Conservation (phyloP, 2,113 vertebrate genomes). For the Gasterosteus aculeatus region DNA sequence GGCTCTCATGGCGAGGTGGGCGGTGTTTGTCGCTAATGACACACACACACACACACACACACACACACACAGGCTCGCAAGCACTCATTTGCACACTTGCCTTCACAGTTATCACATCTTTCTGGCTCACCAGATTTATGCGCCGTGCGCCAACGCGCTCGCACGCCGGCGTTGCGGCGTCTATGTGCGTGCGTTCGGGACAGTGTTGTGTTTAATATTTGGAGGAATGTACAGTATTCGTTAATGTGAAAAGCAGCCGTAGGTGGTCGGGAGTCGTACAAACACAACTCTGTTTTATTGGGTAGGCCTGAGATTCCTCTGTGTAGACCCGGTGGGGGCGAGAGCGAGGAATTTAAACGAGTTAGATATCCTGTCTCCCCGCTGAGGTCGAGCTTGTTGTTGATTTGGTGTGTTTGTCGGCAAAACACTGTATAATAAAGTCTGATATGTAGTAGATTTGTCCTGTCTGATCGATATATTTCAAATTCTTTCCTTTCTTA, state of each 20-base stretch:
- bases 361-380: slow-evolving; percentile 52
- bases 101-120: slow-evolving; percentile 32
- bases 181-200: slow-evolving; percentile 22
- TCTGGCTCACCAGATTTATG: slow-evolving; percentile 67
- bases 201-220: slow-evolving; percentile 73
- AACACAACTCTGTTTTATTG: slow-evolving; percentile 72
- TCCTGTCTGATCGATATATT: background rate
- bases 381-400: slow-evolving; percentile 14
- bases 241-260: slow-evolving; percentile 75
- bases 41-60: slow-evolving; percentile 1
- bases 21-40: slow-evolving; percentile 39
- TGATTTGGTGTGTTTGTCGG: slow-evolving; percentile 7
- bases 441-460: background rate
- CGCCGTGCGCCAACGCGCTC: slow-evolving; percentile 23
- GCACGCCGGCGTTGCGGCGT: slow-evolving; percentile 35
- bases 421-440: background rate
- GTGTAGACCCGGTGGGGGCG: slow-evolving; percentile 20
- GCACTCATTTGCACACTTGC: slow-evolving; percentile 47
- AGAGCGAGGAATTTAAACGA: slow-evolving; percentile 37
- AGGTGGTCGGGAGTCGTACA: slow-evolving; percentile 69
- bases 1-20: slow-evolving; percentile 44
- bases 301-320: slow-evolving; percentile 50
- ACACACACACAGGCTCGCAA: slow-evolving; percentile 12
- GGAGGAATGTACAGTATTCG: slow-evolving; percentile 80
- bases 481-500: background rate